phyloP scores from a whole-genome alignment of 2,888 invertebrate genomes.

The Anthrax anthrax region DNA sequence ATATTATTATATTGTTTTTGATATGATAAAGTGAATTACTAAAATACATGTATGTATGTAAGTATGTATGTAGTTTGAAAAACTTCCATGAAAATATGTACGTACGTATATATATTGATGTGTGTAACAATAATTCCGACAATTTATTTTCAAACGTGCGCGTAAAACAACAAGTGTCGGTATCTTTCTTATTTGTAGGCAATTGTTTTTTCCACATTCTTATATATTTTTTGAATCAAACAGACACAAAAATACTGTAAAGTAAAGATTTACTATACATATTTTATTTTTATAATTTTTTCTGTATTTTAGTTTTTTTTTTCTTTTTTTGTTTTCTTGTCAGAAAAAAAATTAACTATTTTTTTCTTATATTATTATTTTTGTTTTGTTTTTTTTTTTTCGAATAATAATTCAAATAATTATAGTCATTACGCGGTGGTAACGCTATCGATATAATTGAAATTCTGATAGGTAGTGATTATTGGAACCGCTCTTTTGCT shows the following conservation, averaged over 20 bases:
- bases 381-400: constrained; percentile 12
- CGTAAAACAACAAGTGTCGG: constrained; percentile 8
- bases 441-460: constrained; percentile 37
- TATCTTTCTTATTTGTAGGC: constrained; percentile 3
- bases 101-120: not conserved
- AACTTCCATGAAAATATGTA: not conserved
- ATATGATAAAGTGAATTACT: not conserved
- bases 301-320: too few relatives aligned
- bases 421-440: constrained; percentile 37
- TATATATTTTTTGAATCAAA: constrained; percentile 1
- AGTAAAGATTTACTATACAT: not conserved
- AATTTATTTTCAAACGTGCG: constrained; percentile 34
- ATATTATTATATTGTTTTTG: not conserved
- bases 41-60: too few relatives aligned
- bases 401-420: constrained; percentile 36
- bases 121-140: constrained; percentile 28
- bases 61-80: not conserved
- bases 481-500: constrained; percentile 13
- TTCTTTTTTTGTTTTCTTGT: too few relatives aligned
- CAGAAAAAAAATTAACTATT: too few relatives aligned
- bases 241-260: constrained; percentile 1
- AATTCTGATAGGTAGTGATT: constrained; percentile 37
- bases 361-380: not conserved
- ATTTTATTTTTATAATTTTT: too few relatives aligned
- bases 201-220: not conserved